Evolutionary conservation across 2,113 vertebrate species (phyloP), one percentile per base, ranked within the genome.

Genomic region (Hypocryptadius cinnamomeus): DNA sequence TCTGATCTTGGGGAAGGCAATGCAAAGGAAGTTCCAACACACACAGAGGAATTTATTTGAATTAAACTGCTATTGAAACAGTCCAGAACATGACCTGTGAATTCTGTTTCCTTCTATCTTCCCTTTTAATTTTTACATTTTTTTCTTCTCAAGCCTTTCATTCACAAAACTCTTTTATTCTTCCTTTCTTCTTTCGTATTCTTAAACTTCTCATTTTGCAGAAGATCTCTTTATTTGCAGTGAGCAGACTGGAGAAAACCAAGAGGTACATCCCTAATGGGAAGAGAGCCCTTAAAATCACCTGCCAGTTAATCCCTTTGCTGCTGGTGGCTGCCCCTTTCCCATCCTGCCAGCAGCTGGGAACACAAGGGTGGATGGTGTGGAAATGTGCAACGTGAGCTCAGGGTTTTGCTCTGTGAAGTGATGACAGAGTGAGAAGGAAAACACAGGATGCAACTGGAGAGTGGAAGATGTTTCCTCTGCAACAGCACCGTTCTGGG

Each of bases 391-490:
- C 56, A 70, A 44, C 9, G 68, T n/a, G 74, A 93, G 64, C 82
- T 60, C 1, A 0, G 76, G 48, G 31, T 80, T 90, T 60, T 10
- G 15, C 76, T 71, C 77, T n/a, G 48, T 2, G 1, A 51, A 39
- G 78, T n/a, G 91, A 89, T 91, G 89, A 89, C 94, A 93, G 93
- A 77, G 88, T 2, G 39, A 81, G 80, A 84, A 95, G 86, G 70
- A 94, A 93, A 96, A 86, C 90, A 87, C 87, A 94, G 87, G 79
- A 91, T 53, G 15, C 1, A 3, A 39, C 48, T 20, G 59, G 37
- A 76, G 64, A 72, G 25, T 11, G 69, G 91, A 66, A 96, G 83
- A 93, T 20, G 39, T 77, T 96, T 96, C 94, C 94, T 89, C 77
- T 73, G 69, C 0, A 4, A n/a, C 81, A 82, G 90, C 64, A 7